Evolutionary conservation across 2,888 invertebrate genomes (phyloP).

Genomic region (Nomada ruficornis): DNA sequence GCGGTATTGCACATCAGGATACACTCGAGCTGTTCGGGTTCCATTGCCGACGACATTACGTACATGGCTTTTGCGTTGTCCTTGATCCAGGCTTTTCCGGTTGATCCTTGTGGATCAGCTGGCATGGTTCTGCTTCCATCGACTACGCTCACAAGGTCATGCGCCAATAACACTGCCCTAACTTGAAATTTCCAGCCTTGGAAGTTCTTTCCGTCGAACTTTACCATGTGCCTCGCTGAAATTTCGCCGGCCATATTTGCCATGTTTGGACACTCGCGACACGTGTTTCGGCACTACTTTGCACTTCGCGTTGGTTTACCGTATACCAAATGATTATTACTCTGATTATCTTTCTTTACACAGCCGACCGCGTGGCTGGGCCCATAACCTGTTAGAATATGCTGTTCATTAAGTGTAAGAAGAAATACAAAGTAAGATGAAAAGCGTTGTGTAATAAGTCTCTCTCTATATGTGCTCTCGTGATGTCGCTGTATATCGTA

Average conservation of each 20-base stretch:
- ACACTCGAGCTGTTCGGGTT: not conserved
- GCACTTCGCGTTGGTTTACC: too few relatives aligned
- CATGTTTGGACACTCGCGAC: not conserved
- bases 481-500: too few relatives aligned
- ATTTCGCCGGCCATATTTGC: not conserved
- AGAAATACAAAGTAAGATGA: too few relatives aligned
- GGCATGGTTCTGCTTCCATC: not conserved
- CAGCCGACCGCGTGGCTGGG: not conserved
- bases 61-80: not conserved
- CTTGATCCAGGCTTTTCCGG: not conserved
- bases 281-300: not conserved
- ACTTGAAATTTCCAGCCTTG: not conserved
- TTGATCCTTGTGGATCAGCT: not conserved
- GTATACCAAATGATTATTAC: not conserved
- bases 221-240: not conserved
- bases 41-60: slow-evolving; percentile 2
- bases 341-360: not conserved
- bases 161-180: not conserved
- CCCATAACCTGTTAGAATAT: not conserved
- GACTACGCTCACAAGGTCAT: not conserved
- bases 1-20: not conserved
- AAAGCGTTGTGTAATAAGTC: too few relatives aligned
- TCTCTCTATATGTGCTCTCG: too few relatives aligned
- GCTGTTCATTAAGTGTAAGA: too few relatives aligned
- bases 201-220: slow-evolving; percentile 2